Evolutionary conservation across 64 coral and sea anemone genomes (phyloP), one percentile per base, ranked within the genome.

Genomic region (Catalaphyllia jardinei): DNA sequence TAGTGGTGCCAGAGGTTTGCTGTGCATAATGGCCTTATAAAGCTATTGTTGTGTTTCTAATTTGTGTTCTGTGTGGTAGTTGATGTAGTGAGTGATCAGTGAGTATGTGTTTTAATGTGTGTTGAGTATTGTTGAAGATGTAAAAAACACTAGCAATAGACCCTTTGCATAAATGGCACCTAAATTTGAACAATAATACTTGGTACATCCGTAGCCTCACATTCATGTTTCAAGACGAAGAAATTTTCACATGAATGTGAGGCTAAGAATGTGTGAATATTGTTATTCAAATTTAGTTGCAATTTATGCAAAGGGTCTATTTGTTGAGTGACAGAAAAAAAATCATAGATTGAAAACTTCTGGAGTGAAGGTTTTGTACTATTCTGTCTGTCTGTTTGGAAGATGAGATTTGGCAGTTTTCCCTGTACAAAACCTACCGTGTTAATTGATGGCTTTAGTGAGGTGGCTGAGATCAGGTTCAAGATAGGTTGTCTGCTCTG

Each of bases 351-450:
- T 38, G 28, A 65, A 22, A 42, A 46, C 42, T 46, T 7, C 0
- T 46, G 42, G 59, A 65, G 81, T 85, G 63, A 85, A 85, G 62
- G 81, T 71, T 71, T 52, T 85, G 81, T 51, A 0, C 13, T 71
- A 50, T 67, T 22, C 33, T 9, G 12, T 65, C 11, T 31, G 16
- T 46, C 16, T 19, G 1, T 31, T 62, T 81, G 10, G 27, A 62
- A 20, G 1, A 10, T 27, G 15, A 29, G 10, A 10, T 27, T 69
- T 69, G 65, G 65, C 25, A 27, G 0, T 27, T 2, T 27, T 69
- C 24, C 22, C 22, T 29, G 65, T 25, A 10, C 65, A 69, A 27
- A 27, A 69, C 22, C 22, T 27, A 27, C 25, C n/a, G 29, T 24
- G 22, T 8, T 27, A 10, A 29, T n/a, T 69, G 25, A 69, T n/a